Base-by-base conservation (phyloP, 2,113 vertebrate species). In the Sylvicapra grimmia region DNA sequence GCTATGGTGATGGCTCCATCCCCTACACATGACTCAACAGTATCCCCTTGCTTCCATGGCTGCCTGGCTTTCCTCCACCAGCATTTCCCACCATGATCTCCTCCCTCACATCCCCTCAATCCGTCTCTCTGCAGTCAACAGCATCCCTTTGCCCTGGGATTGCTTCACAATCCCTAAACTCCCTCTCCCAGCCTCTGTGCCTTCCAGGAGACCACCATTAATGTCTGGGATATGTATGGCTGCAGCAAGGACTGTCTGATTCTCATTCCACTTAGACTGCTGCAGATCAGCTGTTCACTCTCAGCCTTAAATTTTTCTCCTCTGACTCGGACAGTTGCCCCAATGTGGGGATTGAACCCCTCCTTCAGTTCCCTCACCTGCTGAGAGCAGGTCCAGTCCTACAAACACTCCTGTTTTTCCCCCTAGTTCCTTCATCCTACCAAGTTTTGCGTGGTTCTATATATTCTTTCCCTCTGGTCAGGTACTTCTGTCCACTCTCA, bases 81-180 rank as follows among this genome's bases (percentile, higher is more conserved):
- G n/a, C 19, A 40, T 75, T 40, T 75, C 10, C n/a, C 68, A 40
- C 5, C n/a, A 75, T 6, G 19, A 40, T 40, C n/a, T 75, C 68
- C 68, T 72, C 68, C n/a, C n/a, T 75, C n/a, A 23, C 19, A 23
- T 40, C n/a, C n/a, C 19, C 68, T 72, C 68, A 40, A 23, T 13
- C 68, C 0, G 0, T 75, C 68, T 40, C n/a, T 72, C 68, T 23
- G n/a, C n/a, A 75, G 19, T 75, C 68, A 40, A 75, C n/a, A 75
- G 19, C 68, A 40, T 23, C 19, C n/a, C 19, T 40, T 0, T 0
- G 0, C 5, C 19, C n/a, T 75, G 19, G 19, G 68, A 75, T 40
- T 72, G n/a, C 68, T 40, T 75, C n/a, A 75, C 68, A 40, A 23
- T 40, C n/a, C n/a, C 68, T 40, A 75, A 40, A 75, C n/a, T 75